Conservation (phyloP, 2,113 vertebrate genomes). For the Lepisosteus oculatus region DNA sequence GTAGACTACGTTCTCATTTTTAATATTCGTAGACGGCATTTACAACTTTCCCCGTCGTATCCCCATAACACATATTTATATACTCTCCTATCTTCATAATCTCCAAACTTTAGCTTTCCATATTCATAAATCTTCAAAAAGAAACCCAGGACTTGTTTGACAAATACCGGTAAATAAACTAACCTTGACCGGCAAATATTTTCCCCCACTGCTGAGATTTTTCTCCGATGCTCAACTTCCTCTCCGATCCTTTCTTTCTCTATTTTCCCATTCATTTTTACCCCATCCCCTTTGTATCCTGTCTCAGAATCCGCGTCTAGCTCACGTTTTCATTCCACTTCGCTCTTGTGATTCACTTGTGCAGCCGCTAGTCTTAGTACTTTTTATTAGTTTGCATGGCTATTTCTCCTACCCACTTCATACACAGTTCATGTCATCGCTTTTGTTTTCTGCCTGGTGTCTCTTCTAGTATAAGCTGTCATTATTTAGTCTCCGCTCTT, state of each 20-base stretch:
- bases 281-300: constrained; percentile 17
- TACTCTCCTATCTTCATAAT: neutral
- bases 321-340: constrained; percentile 31
- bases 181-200: constrained; percentile 38
- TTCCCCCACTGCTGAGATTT: constrained; percentile 43
- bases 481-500: constrained; percentile 36
- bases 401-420: constrained; percentile 39
- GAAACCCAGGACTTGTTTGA: constrained; percentile 17
- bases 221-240: constrained; percentile 33
- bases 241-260: constrained; percentile 24
- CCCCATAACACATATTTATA: neutral
- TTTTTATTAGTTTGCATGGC: constrained; percentile 37
- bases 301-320: constrained; percentile 34
- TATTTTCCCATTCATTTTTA: constrained; percentile 24
- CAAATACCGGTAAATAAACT: constrained; percentile 28
- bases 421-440: constrained; percentile 37
- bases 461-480: constrained; percentile 31
- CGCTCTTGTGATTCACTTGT: constrained; percentile 39
- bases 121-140: neutral
- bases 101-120: neutral
- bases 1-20: too few species aligned
- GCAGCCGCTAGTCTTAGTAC: constrained; percentile 38
- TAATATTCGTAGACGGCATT: too few species aligned
- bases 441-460: constrained; percentile 37
- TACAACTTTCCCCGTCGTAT: neutral